Conservation (phyloP, 2,888 invertebrate species). For the Tolmerus cingulatus region DNA sequence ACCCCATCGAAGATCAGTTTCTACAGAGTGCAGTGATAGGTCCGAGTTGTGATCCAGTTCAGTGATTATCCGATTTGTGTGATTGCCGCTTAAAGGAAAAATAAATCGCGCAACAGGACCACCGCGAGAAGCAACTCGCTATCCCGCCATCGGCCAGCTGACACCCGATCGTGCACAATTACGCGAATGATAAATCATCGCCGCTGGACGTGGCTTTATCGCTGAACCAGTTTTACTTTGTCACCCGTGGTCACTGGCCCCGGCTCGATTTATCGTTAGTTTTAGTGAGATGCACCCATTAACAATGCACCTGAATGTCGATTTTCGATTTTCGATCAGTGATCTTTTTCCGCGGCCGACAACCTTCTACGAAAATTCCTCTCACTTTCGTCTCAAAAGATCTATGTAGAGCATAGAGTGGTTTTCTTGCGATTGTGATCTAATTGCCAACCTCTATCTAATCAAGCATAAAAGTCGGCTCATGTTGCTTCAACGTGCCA, state of each 20-base stretch:
- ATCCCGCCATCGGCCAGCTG: neutral
- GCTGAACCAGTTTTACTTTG: neutral
- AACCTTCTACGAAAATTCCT: neutral
- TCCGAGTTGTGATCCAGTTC: neutral
- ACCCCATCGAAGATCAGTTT: neutral
- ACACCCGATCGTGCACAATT: neutral
- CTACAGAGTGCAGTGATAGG: neutral
- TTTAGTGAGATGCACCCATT: neutral
- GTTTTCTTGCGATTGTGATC: neutral
- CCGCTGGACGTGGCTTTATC: neutral
- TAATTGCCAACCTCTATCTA: neutral
- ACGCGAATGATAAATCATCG: neutral
- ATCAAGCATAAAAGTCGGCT: neutral
- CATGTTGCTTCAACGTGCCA: neutral
- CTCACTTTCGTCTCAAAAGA: neutral
- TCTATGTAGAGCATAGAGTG: neutral
- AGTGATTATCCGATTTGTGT: conserved; percentile 4
- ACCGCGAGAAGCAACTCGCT: neutral
- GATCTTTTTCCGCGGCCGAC: neutral
- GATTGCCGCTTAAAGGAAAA: neutral
- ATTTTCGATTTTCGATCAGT: neutral
- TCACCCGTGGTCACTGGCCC: neutral
- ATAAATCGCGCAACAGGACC: neutral
- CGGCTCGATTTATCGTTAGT: neutral
- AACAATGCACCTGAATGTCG: neutral